These are phyloP conservation scores for Myrmecobius fasciatus DNA, from an alignment of 2,113 vertebrate genomes.

Conservation along the genomic window DNA sequence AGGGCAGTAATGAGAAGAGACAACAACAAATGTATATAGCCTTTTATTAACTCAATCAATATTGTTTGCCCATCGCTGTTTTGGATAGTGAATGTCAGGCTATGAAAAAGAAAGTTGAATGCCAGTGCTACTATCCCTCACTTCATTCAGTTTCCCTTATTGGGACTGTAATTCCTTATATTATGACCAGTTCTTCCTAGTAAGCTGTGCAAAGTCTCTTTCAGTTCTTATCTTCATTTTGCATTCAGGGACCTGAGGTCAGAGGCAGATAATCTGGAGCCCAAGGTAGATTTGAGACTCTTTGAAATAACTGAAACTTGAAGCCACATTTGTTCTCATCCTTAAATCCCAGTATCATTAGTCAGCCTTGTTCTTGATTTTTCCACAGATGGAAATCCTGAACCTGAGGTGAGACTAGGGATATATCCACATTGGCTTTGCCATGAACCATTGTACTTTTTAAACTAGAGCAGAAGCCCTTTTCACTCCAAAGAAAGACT, in stretches of 20 bases:
- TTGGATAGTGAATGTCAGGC: neutral
- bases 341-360: neutral
- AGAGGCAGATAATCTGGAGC: neutral
- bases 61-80: neutral
- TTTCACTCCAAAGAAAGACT: neutral
- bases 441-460: neutral
- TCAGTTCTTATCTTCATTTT: neutral
- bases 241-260: neutral
- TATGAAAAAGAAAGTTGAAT: neutral
- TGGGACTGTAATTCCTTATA: neutral
- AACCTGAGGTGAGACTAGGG: neutral
- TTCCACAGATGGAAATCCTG: slow-evolving; percentile 11
- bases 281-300: neutral
- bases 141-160: neutral
- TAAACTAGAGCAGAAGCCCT: neutral
- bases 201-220: neutral
- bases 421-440: neutral
- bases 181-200: neutral
- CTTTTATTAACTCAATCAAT: neutral
- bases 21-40: neutral
- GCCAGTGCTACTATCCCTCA: neutral
- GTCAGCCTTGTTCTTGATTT: neutral
- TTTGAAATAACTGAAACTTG: neutral
- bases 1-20: neutral
- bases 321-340: neutral